Conservation (phyloP, 2,888 invertebrate genomes). For the Orthosia incerta region DNA sequence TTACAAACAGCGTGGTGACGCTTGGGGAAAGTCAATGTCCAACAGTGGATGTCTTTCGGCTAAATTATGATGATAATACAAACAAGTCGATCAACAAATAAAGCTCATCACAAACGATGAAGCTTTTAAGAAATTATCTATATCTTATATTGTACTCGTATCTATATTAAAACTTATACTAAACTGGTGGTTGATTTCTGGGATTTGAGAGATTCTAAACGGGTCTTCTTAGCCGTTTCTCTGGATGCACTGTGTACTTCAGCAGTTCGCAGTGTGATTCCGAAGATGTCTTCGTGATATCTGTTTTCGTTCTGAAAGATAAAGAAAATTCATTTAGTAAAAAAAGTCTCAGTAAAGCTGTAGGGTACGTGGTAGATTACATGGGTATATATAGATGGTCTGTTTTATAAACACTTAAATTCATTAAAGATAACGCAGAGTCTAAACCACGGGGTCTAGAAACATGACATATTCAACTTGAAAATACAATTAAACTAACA, state of each 20-base stretch:
- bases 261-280: conserved; percentile 96
- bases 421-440: too few species aligned
- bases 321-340: neutral
- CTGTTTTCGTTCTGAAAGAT: conserved; percentile 95
- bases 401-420: too few species aligned
- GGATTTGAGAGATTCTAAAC: conserved; percentile 79
- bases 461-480: too few species aligned
- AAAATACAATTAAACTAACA: too few species aligned
- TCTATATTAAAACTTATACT: conserved; percentile 21
- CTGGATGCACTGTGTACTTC: conserved; percentile 96
- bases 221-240: conserved; percentile 93
- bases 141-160: neutral
- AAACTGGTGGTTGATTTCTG: conserved; percentile 54
- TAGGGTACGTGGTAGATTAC: too few species aligned
- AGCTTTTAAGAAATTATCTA: neutral
- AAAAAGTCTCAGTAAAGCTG: neutral
- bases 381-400: too few species aligned
- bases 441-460: too few species aligned
- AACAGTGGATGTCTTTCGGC: too few species aligned
- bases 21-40: too few species aligned
- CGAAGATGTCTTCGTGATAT: conserved; percentile 99
- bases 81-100: conserved; percentile 22
- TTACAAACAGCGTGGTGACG: conserved; percentile 21
- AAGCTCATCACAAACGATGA: neutral
- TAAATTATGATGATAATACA: neutral